Evolutionary conservation across 2,113 vertebrate species (phyloP).

Genomic region (Erythrocercus mccallii): DNA sequence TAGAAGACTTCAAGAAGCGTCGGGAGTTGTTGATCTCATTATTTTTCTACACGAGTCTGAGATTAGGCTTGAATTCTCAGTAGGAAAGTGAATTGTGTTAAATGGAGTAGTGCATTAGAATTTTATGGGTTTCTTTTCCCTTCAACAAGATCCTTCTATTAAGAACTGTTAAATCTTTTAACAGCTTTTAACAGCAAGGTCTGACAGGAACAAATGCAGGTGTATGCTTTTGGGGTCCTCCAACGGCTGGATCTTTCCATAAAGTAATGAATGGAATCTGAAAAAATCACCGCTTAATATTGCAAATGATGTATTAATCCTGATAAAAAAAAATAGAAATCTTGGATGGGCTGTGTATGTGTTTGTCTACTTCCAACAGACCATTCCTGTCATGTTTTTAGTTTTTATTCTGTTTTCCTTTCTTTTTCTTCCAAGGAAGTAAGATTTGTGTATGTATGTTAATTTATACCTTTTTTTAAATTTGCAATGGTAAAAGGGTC

Average conservation of each 20-base stretch:
- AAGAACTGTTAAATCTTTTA: conserved; percentile 48
- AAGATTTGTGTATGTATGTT: not conserved
- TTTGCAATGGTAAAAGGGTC: conserved; percentile 8
- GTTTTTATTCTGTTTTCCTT: conserved; percentile 12
- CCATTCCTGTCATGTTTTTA: not conserved
- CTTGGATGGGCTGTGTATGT: not conserved
- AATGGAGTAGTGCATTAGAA: conserved; percentile 23
- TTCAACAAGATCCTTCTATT: conserved; percentile 43
- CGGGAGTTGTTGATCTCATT: conserved; percentile 16
- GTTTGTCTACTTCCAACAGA: not conserved
- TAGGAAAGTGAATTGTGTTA: conserved; percentile 19
- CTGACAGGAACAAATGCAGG: not conserved
- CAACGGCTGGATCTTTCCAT: not conserved
- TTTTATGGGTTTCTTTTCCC: conserved; percentile 42
- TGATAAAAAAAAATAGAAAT: not conserved
- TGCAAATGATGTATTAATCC: not conserved
- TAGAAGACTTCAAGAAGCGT: not conserved
- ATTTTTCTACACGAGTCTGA: conserved; percentile 42
- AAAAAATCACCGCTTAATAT: not conserved
- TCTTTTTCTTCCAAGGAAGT: not conserved
- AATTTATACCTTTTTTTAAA: not conserved
- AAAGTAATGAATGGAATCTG: not conserved
- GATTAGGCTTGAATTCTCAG: conserved; percentile 25
- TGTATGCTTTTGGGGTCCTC: not conserved
- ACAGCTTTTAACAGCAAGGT: not conserved